Conservation (phyloP, 2,113 vertebrate genomes). For the Tyrannus savana region DNA sequence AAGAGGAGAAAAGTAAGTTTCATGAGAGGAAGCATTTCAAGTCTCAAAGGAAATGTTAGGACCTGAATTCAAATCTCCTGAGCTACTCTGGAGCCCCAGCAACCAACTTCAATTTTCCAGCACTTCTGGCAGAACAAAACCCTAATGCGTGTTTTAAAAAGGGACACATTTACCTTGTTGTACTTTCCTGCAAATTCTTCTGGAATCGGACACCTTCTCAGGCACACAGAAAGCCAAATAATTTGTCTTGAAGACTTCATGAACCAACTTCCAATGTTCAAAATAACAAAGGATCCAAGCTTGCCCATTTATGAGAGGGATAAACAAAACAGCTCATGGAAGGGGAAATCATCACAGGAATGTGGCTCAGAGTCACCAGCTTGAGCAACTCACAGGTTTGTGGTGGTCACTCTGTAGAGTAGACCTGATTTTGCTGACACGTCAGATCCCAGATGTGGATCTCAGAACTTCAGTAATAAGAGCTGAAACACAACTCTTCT, state of each 20-base stretch:
- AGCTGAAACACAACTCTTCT: too few relatives aligned
- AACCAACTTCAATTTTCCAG: neutral
- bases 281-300: neutral
- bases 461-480: too few relatives aligned
- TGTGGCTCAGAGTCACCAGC: neutral
- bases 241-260: neutral
- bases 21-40: neutral
- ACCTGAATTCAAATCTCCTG: neutral
- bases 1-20: neutral
- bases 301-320: neutral
- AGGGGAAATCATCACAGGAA: accelerated
- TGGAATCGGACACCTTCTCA: neutral
- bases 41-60: neutral
- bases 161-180: accelerated
- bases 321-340: neutral
- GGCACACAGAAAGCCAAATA: neutral
- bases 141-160: neutral
- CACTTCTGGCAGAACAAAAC: neutral
- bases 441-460: neutral
- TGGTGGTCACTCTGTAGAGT: accelerated
- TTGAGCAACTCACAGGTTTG: neutral
- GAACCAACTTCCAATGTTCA: neutral
- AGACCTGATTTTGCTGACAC: neutral
- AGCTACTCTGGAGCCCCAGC: neutral
- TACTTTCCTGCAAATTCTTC: neutral